phyloP scores from a whole-genome alignment of 1,140 invertebrate genomes.

The Platyscapa corneri region DNA sequence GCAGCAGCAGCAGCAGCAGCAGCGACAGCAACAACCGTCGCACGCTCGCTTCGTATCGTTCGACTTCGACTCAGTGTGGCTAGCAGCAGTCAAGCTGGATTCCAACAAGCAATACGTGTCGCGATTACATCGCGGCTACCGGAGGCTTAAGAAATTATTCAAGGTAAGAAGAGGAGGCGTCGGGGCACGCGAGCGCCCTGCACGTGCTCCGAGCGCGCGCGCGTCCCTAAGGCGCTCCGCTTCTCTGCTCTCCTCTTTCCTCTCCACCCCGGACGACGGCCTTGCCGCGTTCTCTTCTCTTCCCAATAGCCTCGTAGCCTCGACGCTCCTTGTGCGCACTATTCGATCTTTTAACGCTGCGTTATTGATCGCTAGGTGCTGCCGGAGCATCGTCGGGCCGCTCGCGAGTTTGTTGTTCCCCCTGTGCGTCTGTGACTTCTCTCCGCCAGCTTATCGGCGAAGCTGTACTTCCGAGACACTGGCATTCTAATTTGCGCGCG shows the following conservation, averaged over 20 bases:
- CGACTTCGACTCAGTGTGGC: conserved; percentile 23
- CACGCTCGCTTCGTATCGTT: neutral
- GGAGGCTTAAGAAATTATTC: conserved; percentile 73
- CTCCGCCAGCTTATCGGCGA: neutral
- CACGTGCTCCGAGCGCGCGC: neutral
- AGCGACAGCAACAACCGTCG: neutral
- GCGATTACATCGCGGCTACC: conserved; percentile 74
- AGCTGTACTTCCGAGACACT: too few species aligned
- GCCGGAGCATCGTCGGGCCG: too few species aligned
- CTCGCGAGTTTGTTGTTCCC: too few species aligned
- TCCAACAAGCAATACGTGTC: conserved; percentile 74
- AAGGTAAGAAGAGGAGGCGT: conserved; percentile 67
- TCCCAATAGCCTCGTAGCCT: too few species aligned
- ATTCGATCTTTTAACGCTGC: neutral
- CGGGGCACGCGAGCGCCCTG: too few species aligned
- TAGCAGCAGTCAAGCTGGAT: conserved; percentile 72
- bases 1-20: neutral
- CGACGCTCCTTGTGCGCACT: neutral
- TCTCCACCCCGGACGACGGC: neutral
- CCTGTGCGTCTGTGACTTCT: too few species aligned
- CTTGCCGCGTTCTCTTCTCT: neutral
- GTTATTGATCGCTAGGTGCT: conserved; percentile 15
- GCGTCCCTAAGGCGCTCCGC: neutral
- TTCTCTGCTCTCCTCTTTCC: neutral
- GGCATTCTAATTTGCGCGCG: neutral